Evolutionary conservation across 2,888 invertebrate genomes (phyloP).

Genomic region (Clanis bilineata): DNA sequence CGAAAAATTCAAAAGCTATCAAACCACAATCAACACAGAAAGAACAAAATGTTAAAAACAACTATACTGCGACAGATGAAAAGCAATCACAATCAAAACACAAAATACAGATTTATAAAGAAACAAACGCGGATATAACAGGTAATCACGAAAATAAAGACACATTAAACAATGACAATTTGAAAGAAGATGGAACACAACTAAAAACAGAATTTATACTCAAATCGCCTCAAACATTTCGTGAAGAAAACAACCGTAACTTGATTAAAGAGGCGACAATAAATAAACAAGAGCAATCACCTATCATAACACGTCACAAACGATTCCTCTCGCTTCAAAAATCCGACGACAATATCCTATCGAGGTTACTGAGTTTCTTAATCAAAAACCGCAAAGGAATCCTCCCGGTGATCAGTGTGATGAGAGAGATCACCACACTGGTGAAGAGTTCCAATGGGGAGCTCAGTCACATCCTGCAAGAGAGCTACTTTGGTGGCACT

Average conservation of each 20-base stretch:
- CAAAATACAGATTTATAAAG: too few species aligned
- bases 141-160: too few species aligned
- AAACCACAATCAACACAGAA: background rate
- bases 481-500: slow-evolving; percentile 55
- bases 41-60: too few species aligned
- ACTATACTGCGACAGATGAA: too few species aligned
- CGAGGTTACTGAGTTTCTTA: slow-evolving; percentile 53
- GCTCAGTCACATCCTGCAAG: slow-evolving; percentile 52
- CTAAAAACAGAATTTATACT: too few species aligned
- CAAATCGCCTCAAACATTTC: background rate
- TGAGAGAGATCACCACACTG: slow-evolving; percentile 62
- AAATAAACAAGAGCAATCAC: slow-evolving; percentile 12
- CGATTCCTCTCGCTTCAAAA: slow-evolving; percentile 53
- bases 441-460: slow-evolving; percentile 59
- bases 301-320: slow-evolving; percentile 43
- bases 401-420: slow-evolving; percentile 56
- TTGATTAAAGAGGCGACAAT: background rate
- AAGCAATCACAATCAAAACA: too few species aligned
- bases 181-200: too few species aligned
- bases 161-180: too few species aligned
- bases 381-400: slow-evolving; percentile 49
- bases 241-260: background rate
- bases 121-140: too few species aligned
- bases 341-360: slow-evolving; percentile 46
- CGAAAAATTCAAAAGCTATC: background rate